These are phyloP conservation scores for Limonius californicus DNA, from an alignment of 1,140 invertebrate genomes.

Conservation along the genomic window DNA sequence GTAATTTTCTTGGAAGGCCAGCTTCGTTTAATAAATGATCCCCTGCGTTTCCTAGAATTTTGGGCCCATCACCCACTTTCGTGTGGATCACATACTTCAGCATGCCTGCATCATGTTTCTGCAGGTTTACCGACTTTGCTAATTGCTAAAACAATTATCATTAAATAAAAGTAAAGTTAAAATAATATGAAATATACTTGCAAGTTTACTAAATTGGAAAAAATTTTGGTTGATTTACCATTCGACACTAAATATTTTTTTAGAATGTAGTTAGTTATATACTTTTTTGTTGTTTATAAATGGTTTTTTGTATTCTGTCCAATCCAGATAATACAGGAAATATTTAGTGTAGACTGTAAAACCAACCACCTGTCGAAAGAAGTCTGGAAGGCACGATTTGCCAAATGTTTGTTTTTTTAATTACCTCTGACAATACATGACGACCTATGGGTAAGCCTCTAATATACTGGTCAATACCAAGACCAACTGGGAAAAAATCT, in stretches of 20 bases:
- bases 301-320: too few relatives aligned
- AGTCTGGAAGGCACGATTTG: too few relatives aligned
- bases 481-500: conserved; percentile 64
- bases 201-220: too few relatives aligned
- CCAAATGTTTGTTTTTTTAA: background rate
- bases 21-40: conserved; percentile 56
- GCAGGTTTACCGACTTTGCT: conserved; percentile 45
- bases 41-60: conserved; percentile 44
- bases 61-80: conserved; percentile 68
- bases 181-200: too few relatives aligned
- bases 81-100: conserved; percentile 85
- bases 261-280: too few relatives aligned
- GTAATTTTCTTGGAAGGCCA: conserved; percentile 48
- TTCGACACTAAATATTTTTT: too few relatives aligned
- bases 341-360: too few relatives aligned
- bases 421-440: background rate
- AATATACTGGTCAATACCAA: conserved; percentile 51
- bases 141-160: conserved; percentile 49
- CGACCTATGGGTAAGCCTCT: conserved; percentile 47
- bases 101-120: conserved; percentile 51
- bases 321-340: too few relatives aligned
- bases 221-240: too few relatives aligned
- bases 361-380: too few relatives aligned
- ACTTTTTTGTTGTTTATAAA: too few relatives aligned
- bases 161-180: too few relatives aligned